Conservation (phyloP, 1,140 invertebrate genomes). For the Mactra quadrangularis region DNA sequence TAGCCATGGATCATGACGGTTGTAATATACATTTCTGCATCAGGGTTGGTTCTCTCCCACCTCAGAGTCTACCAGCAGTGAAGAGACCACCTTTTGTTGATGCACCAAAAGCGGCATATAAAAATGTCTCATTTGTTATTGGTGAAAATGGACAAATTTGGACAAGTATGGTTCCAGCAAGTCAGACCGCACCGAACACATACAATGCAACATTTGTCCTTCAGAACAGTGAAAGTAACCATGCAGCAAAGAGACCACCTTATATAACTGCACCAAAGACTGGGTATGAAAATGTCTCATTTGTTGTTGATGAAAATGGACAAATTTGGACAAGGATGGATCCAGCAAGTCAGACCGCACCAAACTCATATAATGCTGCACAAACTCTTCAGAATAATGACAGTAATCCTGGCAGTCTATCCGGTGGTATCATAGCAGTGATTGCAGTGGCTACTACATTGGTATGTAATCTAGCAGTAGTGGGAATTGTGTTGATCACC, state of each 20-base stretch:
- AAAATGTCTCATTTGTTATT: neutral
- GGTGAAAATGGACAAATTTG: neutral
- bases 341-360: too few relatives aligned
- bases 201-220: neutral
- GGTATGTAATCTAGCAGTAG: neutral
- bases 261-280: neutral
- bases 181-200: too few relatives aligned
- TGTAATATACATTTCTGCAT: constrained; percentile 78
- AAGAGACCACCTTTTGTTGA: constrained; percentile 65
- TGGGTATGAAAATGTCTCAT: neutral
- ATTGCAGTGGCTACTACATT: neutral
- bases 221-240: neutral
- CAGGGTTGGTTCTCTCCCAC: constrained; percentile 62
- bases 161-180: neutral
- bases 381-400: neutral
- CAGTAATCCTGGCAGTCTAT: neutral
- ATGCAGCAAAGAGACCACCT: neutral
- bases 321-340: neutral
- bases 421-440: neutral
- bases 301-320: neutral
- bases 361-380: too few relatives aligned
- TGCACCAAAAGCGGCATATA: neutral
- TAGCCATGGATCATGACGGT: constrained; percentile 70
- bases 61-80: constrained; percentile 62
- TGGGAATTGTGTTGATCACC: neutral